Evolutionary conservation across 2,888 invertebrate species (phyloP).

Genomic region (Cylindroiulus punctatus): DNA sequence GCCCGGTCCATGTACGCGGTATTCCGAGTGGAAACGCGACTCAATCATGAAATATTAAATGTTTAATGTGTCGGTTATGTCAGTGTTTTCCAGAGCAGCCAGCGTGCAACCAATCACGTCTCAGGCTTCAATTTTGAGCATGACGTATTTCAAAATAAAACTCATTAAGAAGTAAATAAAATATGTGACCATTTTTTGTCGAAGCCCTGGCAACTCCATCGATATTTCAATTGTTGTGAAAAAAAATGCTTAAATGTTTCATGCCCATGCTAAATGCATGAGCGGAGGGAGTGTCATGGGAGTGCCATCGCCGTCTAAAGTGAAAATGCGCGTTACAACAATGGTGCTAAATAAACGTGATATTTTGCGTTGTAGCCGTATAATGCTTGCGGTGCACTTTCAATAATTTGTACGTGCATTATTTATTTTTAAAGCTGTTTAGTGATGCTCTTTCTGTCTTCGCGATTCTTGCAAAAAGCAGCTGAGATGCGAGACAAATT

Average conservation of each 20-base stretch:
- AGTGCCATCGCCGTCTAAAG: neutral
- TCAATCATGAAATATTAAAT: conserved; percentile 8
- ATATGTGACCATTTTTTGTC: neutral
- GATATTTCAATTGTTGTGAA: conserved; percentile 8
- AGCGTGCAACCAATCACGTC: conserved; percentile 13
- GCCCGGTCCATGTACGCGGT: neutral
- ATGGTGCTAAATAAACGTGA: conserved; percentile 26
- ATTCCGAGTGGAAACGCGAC: neutral
- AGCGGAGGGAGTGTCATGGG: conserved; percentile 34
- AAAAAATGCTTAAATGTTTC: conserved; percentile 19
- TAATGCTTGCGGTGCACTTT: conserved; percentile 34
- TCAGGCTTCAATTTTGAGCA: neutral
- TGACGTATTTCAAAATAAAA: conserved; percentile 29
- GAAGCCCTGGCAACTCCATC: neutral
- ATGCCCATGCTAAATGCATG: conserved; percentile 23
- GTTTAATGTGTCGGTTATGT: neutral
- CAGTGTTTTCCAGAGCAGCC: neutral
- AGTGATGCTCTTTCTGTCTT: conserved; percentile 33
- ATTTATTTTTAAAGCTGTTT: conserved; percentile 23
- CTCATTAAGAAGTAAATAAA: conserved; percentile 26
- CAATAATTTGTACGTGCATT: conserved; percentile 38
- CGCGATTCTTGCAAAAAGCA: neutral
- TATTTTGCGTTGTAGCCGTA: conserved; percentile 10
- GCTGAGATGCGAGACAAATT: neutral
- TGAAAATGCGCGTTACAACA: neutral